phyloP scores from a whole-genome alignment of 2,888 invertebrate genomes.

The Melanostoma scalare region DNA sequence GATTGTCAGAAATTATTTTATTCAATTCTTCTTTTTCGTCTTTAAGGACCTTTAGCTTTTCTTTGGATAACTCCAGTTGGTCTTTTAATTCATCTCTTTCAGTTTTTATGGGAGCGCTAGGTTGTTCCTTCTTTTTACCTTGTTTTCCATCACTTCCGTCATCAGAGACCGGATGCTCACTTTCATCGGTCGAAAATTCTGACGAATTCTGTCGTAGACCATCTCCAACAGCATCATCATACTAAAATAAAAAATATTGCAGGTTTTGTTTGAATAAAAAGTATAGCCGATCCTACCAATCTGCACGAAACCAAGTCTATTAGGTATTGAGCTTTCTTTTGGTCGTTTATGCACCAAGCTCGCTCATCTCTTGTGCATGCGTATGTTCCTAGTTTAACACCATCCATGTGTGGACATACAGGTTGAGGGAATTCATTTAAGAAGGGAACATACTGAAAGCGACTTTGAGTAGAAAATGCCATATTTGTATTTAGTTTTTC shows the following conservation, averaged over 20 bases:
- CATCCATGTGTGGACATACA: constrained; percentile 75
- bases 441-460: constrained; percentile 79
- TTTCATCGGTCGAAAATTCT: not conserved
- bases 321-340: constrained; percentile 78
- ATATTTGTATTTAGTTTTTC: constrained; percentile 67
- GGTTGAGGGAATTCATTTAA: constrained; percentile 75
- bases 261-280: not conserved
- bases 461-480: constrained; percentile 81
- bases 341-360: constrained; percentile 78
- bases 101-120: not conserved
- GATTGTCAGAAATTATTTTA: constrained; percentile 75
- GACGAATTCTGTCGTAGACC: not conserved
- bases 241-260: not conserved
- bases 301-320: constrained; percentile 79
- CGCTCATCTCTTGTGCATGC: constrained; percentile 78
- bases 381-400: constrained; percentile 78
- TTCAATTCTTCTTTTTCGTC: constrained; percentile 76
- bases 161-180: not conserved
- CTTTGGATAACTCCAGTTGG: constrained; percentile 74
- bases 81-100: constrained; percentile 75
- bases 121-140: not conserved
- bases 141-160: not conserved
- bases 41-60: constrained; percentile 71
- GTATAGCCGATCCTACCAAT: constrained; percentile 61
- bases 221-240: constrained; percentile 20